These are phyloP conservation scores for Melinaea menophilus DNA, from an alignment of 2,888 invertebrate species.

Conservation along the genomic window DNA sequence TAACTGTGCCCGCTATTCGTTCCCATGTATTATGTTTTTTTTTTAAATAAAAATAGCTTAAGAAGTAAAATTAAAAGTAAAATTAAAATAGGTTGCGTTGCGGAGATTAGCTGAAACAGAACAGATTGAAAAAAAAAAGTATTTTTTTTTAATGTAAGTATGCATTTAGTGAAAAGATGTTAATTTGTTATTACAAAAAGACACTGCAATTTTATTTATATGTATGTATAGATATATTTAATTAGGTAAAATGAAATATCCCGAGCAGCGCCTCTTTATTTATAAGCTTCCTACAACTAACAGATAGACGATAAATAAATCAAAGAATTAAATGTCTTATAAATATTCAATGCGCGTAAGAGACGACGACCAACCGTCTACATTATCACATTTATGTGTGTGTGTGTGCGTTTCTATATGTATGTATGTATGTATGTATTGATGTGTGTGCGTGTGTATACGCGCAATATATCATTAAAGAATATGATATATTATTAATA, in stretches of 20 bases:
- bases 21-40: no score
- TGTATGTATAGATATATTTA: no score
- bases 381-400: slow-evolving; percentile 18
- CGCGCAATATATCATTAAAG: neutral
- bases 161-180: no score
- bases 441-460: neutral
- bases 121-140: no score
- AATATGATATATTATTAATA: neutral
- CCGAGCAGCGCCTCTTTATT: slow-evolving; percentile 28
- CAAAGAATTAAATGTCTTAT: slow-evolving; percentile 34
- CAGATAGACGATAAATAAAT: slow-evolving; percentile 31
- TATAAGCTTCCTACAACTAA: slow-evolving; percentile 23
- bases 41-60: no score
- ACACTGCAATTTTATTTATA: no score
- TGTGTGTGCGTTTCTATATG: neutral
- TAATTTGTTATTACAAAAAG: no score
- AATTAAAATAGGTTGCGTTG: no score
- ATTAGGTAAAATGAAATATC: neutral
- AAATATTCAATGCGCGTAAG: slow-evolving; percentile 38
- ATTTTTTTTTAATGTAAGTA: no score
- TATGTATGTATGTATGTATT: slow-evolving; percentile 13
- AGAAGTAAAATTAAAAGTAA: no score
- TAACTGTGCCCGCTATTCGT: no score
- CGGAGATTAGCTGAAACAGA: no score
- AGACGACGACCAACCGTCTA: slow-evolving; percentile 34